Conservation (phyloP, 2,113 vertebrate genomes). For the Poicephalus meyeri region DNA sequence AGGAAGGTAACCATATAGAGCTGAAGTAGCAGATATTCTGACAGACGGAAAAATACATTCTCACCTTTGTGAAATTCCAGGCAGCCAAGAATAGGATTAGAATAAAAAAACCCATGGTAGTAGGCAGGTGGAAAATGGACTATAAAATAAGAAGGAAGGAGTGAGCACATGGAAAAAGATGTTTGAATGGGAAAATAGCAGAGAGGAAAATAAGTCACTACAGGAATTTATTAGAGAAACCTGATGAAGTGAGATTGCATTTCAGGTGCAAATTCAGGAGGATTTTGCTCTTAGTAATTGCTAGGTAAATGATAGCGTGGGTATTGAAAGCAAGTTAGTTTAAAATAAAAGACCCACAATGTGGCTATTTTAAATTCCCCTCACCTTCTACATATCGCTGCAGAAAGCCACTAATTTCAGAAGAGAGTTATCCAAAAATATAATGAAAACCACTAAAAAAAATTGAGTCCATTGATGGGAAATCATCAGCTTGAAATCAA, state of each 20-base stretch:
- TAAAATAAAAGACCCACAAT: constrained; percentile 8
- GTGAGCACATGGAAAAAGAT: neutral
- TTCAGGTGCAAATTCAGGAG: constrained; percentile 1
- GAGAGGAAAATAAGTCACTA: neutral
- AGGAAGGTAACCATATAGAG: neutral
- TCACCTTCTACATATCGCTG: neutral
- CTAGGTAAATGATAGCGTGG: neutral
- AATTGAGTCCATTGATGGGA: neutral
- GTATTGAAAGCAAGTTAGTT: constrained; percentile 10
- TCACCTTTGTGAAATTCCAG: neutral
- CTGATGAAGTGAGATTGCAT: neutral
- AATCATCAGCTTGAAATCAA: constrained; percentile 21
- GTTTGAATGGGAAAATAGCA: neutral
- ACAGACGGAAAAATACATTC: neutral
- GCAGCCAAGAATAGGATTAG: neutral
- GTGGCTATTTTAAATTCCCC: neutral
- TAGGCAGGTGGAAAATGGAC: neutral
- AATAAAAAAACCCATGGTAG: neutral
- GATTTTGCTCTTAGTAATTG: constrained; percentile 24
- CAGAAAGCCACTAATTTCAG: constrained; percentile 25
- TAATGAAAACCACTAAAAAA: constrained; percentile 32
- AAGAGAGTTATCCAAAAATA: neutral
- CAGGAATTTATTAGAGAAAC: constrained; percentile 4
- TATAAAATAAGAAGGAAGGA: neutral
- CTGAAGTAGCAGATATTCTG: neutral